A percentile compares a stretch with the other conserved stretches of the same genome.
These are phyloP conservation scores for Tenualosa ilisha DNA, from an alignment of 2,797 vertebrate genomes.

Conservation along the genomic window DNA sequence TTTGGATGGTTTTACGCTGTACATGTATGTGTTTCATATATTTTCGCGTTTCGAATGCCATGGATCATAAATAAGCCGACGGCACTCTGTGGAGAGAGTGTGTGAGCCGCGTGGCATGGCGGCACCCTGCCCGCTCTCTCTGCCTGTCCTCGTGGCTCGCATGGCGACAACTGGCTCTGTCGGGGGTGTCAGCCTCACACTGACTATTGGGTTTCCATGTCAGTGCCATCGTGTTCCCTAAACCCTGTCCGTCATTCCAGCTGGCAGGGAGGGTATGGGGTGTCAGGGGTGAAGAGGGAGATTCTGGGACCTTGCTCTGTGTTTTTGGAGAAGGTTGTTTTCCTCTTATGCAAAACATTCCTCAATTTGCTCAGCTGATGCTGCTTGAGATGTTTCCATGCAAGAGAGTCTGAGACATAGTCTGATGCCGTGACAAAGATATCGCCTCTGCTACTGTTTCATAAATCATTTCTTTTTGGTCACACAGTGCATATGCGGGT, in stretches of 20 bases:
- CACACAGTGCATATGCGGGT: not conserved
- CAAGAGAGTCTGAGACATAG: not conserved
- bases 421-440: not conserved
- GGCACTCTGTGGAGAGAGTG: not conserved
- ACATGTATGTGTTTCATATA: not conserved
- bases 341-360: constrained; percentile 53
- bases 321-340: not conserved
- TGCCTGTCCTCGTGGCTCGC: constrained; percentile 48
- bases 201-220: constrained; percentile 64
- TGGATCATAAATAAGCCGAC: not conserved
- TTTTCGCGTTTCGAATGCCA: not conserved
- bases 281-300: not conserved
- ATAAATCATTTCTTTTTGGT: not conserved
- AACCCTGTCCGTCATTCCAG: constrained; percentile 69
- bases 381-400: not conserved
- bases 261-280: not conserved
- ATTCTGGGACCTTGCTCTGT: not conserved
- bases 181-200: constrained; percentile 68
- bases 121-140: constrained; percentile 1
- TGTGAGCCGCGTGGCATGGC: constrained; percentile 11
- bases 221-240: constrained; percentile 71
- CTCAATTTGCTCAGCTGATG: constrained; percentile 59
- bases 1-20: not conserved
- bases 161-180: constrained; percentile 66
- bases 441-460: not conserved